A percentile compares a stretch with the other conserved stretches of the same genome.
phyloP scores from a whole-genome alignment of 2,888 invertebrate genomes.

The Diogma glabrata region DNA sequence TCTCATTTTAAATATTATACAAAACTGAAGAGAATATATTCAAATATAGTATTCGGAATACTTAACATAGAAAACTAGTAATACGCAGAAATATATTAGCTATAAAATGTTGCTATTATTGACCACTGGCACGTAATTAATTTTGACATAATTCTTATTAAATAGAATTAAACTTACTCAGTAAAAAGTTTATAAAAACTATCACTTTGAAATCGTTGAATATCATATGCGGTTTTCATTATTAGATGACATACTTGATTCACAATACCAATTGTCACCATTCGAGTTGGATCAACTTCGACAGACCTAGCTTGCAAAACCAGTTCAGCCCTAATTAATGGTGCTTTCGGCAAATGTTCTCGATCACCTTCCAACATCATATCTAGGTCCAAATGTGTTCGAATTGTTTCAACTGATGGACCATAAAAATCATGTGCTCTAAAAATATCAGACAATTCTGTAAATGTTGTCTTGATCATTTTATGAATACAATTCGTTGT shows the following conservation, averaged over 20 bases:
- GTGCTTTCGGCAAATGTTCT: slow-evolving; percentile 39
- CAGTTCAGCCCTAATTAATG: slow-evolving; percentile 45
- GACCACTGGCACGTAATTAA: too few relatives aligned
- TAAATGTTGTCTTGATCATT: slow-evolving; percentile 50
- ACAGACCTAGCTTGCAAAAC: slow-evolving; percentile 44
- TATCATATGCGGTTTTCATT: slow-evolving; percentile 54
- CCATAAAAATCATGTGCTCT: slow-evolving; percentile 41
- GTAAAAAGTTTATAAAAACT: slow-evolving; percentile 59
- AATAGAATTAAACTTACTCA: slow-evolving; percentile 40
- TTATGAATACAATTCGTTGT: slow-evolving; percentile 54
- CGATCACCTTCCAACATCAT: slow-evolving; percentile 39
- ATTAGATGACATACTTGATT: slow-evolving; percentile 50
- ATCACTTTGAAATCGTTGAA: slow-evolving; percentile 62
- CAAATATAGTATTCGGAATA: too few relatives aligned
- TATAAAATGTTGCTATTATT: too few relatives aligned
- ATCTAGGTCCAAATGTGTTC: slow-evolving; percentile 36
- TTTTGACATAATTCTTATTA: too few relatives aligned
- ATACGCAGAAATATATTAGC: too few relatives aligned
- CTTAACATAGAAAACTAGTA: too few relatives aligned
- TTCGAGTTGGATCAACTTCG: slow-evolving; percentile 35
- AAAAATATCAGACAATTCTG: slow-evolving; percentile 44
- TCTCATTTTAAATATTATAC: too few relatives aligned
- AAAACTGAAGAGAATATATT: too few relatives aligned
- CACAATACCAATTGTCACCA: slow-evolving; percentile 45
- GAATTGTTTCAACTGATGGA: slow-evolving; percentile 38